These are phyloP conservation scores for Typhlichthys eigenmanni DNA, from an alignment of 2,797 vertebrate species.

Conservation along the genomic window DNA sequence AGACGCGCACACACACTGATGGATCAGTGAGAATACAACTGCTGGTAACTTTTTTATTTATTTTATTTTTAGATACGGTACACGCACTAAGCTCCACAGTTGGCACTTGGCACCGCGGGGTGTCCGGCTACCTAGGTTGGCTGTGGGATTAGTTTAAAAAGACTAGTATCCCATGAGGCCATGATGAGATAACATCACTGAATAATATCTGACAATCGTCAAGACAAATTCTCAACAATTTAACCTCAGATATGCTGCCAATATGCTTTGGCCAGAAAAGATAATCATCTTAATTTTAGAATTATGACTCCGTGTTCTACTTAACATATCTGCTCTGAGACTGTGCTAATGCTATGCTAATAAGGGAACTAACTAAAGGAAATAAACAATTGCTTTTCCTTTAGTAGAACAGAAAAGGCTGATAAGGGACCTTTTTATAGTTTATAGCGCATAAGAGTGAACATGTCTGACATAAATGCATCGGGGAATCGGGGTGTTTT, in stretches of 20 bases:
- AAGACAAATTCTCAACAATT: conserved; percentile 10
- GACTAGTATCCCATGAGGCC: no score
- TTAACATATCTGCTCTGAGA: no score
- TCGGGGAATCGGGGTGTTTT: conserved; percentile 20
- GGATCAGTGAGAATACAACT: conserved; percentile 54
- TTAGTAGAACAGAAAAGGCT: background rate
- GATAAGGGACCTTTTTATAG: background rate
- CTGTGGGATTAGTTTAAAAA: no score
- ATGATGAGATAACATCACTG: no score
- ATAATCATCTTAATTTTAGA: background rate
- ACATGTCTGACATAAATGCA: background rate
- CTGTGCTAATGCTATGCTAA: no score
- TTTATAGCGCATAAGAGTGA: background rate
- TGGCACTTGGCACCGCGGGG: conserved; percentile 22
- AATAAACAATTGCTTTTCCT: no score
- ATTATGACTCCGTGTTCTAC: background rate
- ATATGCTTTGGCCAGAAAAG: background rate
- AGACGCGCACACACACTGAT: conserved; percentile 35
- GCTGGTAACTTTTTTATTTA: conserved; percentile 31
- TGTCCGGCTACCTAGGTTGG: no score
- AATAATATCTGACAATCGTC: no score
- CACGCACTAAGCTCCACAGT: conserved; percentile 45
- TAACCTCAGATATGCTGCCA: conserved; percentile 2
- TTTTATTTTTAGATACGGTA: no score
- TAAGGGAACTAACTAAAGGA: no score